Base-by-base conservation (phyloP, 2,888 invertebrate genomes). In the Diplolepis rosae region DNA sequence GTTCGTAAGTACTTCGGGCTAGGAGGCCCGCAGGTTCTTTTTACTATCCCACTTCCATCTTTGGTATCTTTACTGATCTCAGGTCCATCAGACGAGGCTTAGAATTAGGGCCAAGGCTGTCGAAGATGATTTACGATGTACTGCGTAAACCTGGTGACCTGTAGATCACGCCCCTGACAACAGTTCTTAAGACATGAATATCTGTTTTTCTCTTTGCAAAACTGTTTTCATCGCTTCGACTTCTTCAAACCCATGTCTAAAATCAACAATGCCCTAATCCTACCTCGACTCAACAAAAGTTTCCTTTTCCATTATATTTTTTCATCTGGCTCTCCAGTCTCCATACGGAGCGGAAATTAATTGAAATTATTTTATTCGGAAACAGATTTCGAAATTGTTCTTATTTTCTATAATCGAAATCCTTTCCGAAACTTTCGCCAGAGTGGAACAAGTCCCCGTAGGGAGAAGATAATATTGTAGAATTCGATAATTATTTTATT, bases 121-220 rank as follows among this genome's bases (percentile, higher is more conserved):
- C 50, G 69, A 24, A 61, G 74, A 79, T 85, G 84, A 85, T 85
- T 84, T 85, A 85, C 83, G 73, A 72, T 74, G 66, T 77, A 72
- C 56, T 35, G 80, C 80, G 80, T 81, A 83, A 82, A 81, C 80
- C 83, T 79, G 69, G 80, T 81, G 80, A 85, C 80, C 84, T 81
- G 83, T 73, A 79, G 78, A 83, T 84, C 81, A 79, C 82, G 78
- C 79, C 82, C 80, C 76, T 68, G 28, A 52, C 28, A 52, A 52
- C 52, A 52, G 3, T 52, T 7, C 27, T 15, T 50, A 74, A 28
- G 73, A 75, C 74, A 73, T 65, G 65, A 27, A 24, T 45, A 39
- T 28, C 27, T 35, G 24, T 65, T 65, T 65, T 4, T 30, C 35
- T 42, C 28, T 18, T 39, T 42, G 56, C 54, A 71, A 66, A 50